A percentile compares a stretch with the other conserved stretches of the same genome.
These are phyloP conservation scores for Drepanosiphum platanoidis DNA, from an alignment of 2,888 invertebrate genomes.

Conservation along the genomic window DNA sequence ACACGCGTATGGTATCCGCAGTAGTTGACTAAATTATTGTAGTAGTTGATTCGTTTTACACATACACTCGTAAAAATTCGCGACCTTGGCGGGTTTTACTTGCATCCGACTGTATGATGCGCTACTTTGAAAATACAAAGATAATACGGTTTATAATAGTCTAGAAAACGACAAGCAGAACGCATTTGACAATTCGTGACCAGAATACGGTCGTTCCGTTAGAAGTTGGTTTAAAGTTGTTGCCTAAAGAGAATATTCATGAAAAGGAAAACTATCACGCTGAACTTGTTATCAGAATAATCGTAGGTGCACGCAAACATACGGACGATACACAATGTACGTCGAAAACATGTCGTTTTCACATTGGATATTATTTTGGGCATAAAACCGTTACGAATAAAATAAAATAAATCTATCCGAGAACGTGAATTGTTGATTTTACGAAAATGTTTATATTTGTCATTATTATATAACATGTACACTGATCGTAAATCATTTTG, in stretches of 20 bases:
- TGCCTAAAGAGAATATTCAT: not conserved
- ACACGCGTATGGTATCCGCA: too few species aligned
- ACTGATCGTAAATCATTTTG: too few species aligned
- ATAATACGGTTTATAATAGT: constrained; percentile 24
- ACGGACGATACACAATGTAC: not conserved
- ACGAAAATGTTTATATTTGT: not conserved
- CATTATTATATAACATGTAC: not conserved
- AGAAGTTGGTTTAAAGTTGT: not conserved
- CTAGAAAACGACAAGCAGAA: not conserved
- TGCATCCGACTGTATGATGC: not conserved
- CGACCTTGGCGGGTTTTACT: not conserved
- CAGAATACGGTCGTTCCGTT: constrained; percentile 16
- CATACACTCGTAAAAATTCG: not conserved
- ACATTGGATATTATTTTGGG: too few species aligned
- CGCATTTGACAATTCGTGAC: constrained; percentile 15
- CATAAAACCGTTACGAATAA: too few species aligned
- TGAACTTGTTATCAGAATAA: constrained; percentile 25
- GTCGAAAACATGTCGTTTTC: not conserved
- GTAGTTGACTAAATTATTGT: constrained; percentile 1
- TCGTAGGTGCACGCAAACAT: not conserved
- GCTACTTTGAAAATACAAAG: constrained; percentile 7
- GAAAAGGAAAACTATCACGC: not conserved
- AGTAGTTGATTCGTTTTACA: not conserved
- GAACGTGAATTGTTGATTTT: not conserved
- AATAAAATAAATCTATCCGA: too few species aligned